Conservation (phyloP, 2,797 vertebrate species). For the Xenentodon cancila region DNA sequence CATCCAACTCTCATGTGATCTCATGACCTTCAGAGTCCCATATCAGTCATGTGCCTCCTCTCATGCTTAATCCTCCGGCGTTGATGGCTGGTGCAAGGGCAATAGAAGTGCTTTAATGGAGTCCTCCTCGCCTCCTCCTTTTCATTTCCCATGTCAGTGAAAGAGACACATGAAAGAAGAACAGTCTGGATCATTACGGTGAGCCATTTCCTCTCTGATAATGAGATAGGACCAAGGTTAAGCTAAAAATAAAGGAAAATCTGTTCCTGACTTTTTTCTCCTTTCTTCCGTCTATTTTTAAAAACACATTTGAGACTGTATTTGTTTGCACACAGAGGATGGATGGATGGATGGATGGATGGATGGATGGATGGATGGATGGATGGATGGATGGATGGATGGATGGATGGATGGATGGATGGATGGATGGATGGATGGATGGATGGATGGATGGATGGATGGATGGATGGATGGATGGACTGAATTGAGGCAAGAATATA, state of each 20-base stretch:
- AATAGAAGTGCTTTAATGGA: slow-evolving; percentile 57
- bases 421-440: too few relatives aligned
- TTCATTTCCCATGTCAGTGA: slow-evolving; percentile 48
- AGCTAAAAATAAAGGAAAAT: neutral
- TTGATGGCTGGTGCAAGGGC: slow-evolving; percentile 55
- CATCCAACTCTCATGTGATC: slow-evolving; percentile 17
- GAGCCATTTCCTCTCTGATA: slow-evolving; percentile 47
- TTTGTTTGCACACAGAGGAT: slow-evolving; percentile 27
- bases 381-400: too few relatives aligned
- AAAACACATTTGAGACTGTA: slow-evolving; percentile 7
- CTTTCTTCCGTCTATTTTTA: slow-evolving; percentile 29
- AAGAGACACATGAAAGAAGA: slow-evolving; percentile 39
- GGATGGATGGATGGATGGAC: too few relatives aligned
- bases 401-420: too few relatives aligned
- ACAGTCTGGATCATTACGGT: slow-evolving; percentile 43
- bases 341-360: too few relatives aligned
- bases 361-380: too few relatives aligned
- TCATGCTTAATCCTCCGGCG: slow-evolving; percentile 53
- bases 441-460: too few relatives aligned
- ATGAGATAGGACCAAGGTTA: slow-evolving; percentile 62
- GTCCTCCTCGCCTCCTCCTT: slow-evolving; percentile 39
- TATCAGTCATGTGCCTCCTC: slow-evolving; percentile 16
- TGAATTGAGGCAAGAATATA: too few relatives aligned
- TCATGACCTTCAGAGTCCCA: slow-evolving; percentile 27
- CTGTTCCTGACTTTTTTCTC: slow-evolving; percentile 8